Conservation (phyloP, 2,888 invertebrate species). For the Lissocephala sabroskyi region DNA sequence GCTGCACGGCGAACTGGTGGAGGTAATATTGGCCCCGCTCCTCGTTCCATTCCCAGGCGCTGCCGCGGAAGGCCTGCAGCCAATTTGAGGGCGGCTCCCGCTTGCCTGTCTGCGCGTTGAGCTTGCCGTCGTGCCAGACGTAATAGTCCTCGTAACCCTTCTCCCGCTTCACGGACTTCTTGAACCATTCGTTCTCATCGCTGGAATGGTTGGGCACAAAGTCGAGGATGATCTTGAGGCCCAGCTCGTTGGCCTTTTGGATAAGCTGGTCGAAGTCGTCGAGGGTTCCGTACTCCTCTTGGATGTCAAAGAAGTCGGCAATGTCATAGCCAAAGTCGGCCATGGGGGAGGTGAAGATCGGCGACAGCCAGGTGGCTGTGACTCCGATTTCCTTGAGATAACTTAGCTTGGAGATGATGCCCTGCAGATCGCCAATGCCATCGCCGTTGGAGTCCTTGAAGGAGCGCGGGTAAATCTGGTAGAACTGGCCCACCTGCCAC, state of each 20-base stretch:
- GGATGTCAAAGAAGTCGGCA: conserved; percentile 79
- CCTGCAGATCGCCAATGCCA: conserved; percentile 87
- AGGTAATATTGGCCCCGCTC: conserved; percentile 81
- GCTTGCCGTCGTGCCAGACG: conserved; percentile 80
- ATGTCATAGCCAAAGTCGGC: conserved; percentile 86
- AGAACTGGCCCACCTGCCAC: conserved; percentile 87
- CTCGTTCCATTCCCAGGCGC: conserved; percentile 82
- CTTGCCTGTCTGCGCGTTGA: conserved; percentile 35
- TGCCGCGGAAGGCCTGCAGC: conserved; percentile 77
- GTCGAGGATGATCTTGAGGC: conserved; percentile 75
- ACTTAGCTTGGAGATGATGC: conserved; percentile 76
- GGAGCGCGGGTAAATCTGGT: conserved; percentile 89
- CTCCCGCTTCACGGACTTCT: conserved; percentile 77
- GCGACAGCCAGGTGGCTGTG: conserved; percentile 81
- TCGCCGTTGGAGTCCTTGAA: conserved; percentile 88
- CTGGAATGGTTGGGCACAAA: conserved; percentile 85
- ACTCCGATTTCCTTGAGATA: conserved; percentile 80
- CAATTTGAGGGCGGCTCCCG: conserved; percentile 66
- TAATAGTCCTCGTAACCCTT: conserved; percentile 82
- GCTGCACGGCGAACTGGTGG: conserved; percentile 81
- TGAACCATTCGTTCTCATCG: conserved; percentile 89
- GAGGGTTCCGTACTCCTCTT: conserved; percentile 80
- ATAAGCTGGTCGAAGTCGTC: conserved; percentile 79
- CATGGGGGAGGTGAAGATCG: conserved; percentile 83
- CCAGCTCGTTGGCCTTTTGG: conserved; percentile 73